phyloP scores from a whole-genome alignment of 2,113 vertebrate genomes.

The Tetrax tetrax region DNA sequence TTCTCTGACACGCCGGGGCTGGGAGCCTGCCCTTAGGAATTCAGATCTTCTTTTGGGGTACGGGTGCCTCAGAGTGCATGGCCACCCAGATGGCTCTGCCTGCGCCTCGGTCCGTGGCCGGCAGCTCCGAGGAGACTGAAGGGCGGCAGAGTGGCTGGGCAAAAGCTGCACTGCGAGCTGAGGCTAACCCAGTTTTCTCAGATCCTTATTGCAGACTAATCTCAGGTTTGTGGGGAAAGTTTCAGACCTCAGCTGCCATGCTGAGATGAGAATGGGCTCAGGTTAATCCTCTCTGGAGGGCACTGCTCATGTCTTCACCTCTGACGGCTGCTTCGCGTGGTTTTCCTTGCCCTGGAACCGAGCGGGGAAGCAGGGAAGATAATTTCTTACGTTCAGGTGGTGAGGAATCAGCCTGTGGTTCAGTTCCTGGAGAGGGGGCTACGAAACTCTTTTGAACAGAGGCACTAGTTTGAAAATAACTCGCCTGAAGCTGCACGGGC shows the following conservation, averaged over 20 bases:
- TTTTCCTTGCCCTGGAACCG: not conserved
- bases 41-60: not conserved
- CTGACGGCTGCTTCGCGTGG: rapidly evolving
- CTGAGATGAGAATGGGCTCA: not conserved
- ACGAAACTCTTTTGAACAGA: not conserved
- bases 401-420: not conserved
- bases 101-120: rapidly evolving
- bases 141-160: no score
- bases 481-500: not conserved
- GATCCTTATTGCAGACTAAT: not conserved
- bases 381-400: rapidly evolving
- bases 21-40: not conserved
- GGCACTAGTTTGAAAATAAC: not conserved
- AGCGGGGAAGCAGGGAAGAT: not conserved
- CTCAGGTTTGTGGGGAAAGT: not conserved
- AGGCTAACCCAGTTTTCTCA: not conserved
- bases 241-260: not conserved
- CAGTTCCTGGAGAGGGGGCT: not conserved
- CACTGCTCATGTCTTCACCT: rapidly evolving
- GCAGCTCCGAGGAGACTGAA: not conserved
- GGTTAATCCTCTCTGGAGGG: not conserved
- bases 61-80: rapidly evolving
- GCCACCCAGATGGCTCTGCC: not conserved
- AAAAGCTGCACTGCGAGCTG: rapidly evolving
- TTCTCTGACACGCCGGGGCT: rapidly evolving